phyloP scores from a whole-genome alignment of 2,888 invertebrate genomes.

The Phlogophora meticulosa region DNA sequence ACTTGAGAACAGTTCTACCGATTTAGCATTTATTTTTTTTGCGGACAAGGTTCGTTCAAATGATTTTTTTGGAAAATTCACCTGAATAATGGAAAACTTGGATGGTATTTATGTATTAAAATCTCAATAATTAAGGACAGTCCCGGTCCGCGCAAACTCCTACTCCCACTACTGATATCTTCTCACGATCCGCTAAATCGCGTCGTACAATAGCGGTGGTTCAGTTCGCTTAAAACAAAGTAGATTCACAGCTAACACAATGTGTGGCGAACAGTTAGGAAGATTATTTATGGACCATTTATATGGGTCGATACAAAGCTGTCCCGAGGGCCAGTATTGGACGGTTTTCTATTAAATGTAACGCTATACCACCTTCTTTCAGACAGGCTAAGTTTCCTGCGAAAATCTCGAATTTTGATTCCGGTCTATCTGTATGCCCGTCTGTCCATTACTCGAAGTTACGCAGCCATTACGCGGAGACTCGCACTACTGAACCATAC shows the following conservation, averaged over 20 bases:
- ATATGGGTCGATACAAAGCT: conserved; percentile 57
- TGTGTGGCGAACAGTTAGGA: conserved; percentile 66
- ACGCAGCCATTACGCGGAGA: no score
- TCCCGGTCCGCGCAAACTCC: conserved; percentile 17
- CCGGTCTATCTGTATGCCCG: no score
- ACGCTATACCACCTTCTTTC: not conserved
- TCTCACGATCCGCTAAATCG: conserved; percentile 84
- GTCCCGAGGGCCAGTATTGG: conserved; percentile 6
- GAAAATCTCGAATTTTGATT: no score
- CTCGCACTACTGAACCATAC: no score
- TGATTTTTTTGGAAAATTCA: no score
- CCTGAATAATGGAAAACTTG: no score
- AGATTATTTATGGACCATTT: conserved; percentile 64
- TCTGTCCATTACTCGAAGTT: no score
- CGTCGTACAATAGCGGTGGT: conserved; percentile 78
- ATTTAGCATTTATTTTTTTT: no score
- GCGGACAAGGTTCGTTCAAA: no score
- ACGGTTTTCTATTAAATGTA: conserved; percentile 13
- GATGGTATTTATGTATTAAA: no score
- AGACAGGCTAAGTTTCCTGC: not conserved
- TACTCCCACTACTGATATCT: conserved; percentile 77
- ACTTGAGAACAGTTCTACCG: no score
- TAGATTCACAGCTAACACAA: conserved; percentile 73
- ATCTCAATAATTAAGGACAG: conserved; percentile 30
- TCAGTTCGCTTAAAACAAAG: conserved; percentile 70